These are phyloP conservation scores for Eulemur coronatus DNA, from an alignment of 2,797 vertebrate species.

Conservation along the genomic window DNA sequence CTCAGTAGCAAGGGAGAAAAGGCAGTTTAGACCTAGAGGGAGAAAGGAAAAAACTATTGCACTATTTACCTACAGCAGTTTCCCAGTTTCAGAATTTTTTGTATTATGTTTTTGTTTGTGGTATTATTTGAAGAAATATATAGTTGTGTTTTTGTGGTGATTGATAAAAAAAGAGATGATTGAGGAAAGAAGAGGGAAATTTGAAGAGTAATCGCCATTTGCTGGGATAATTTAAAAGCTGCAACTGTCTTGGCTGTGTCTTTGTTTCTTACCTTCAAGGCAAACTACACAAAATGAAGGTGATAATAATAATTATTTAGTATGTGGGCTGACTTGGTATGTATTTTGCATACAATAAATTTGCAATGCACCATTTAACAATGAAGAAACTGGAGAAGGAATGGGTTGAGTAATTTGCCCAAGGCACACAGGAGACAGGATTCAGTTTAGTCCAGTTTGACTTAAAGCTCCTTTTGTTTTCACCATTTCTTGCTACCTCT, in stretches of 20 bases:
- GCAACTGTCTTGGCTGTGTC: background rate
- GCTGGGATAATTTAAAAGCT: constrained; percentile 16
- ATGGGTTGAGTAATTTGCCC: background rate
- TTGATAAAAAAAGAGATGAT: background rate
- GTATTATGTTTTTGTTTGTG: background rate
- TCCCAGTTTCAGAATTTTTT: constrained; percentile 2
- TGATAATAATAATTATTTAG: constrained; percentile 38
- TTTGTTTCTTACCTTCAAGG: constrained; percentile 8
- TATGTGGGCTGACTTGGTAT: background rate
- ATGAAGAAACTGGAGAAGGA: background rate
- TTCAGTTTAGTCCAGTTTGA: background rate
- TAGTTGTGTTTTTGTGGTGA: background rate
- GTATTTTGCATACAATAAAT: constrained; percentile 31
- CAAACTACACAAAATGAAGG: constrained; percentile 39
- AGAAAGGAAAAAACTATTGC: background rate
- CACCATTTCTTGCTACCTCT: background rate
- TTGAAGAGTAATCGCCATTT: constrained; percentile 23
- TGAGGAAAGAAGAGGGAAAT: constrained; percentile 24
- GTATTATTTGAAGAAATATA: constrained; percentile 8
- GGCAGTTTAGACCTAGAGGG: background rate
- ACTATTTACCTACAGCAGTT: background rate
- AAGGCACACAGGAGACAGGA: background rate
- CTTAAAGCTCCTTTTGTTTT: constrained; percentile 19
- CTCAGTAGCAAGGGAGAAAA: background rate
- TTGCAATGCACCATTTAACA: background rate